A percentile compares a stretch with the other conserved stretches of the same genome.
phyloP scores from a whole-genome alignment of 2,113 vertebrate genomes.

The Pteronura brasiliensis region DNA sequence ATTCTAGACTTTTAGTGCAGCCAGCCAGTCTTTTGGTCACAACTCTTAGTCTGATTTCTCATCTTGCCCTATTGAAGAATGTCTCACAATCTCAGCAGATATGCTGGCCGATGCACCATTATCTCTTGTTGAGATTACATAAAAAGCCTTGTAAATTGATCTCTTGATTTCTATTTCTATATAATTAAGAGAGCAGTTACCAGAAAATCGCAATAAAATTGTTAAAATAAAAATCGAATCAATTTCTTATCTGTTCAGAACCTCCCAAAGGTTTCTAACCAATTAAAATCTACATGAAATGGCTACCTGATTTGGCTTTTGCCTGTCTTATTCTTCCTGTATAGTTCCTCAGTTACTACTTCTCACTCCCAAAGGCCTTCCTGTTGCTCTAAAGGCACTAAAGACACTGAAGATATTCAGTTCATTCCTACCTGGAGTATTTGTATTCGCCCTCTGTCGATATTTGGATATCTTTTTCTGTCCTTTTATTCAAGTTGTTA shows the following conservation, averaged over 20 bases:
- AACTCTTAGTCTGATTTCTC: not conserved
- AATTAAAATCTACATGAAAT: not conserved
- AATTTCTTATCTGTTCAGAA: not conserved
- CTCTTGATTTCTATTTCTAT: not conserved
- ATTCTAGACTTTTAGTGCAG: not conserved
- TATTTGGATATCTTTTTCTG: not conserved
- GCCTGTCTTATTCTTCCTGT: not conserved
- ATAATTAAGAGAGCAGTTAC: not conserved
- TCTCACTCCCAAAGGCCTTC: not conserved
- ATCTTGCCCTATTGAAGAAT: not conserved
- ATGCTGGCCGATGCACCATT: fast-evolving
- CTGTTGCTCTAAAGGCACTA: not conserved
- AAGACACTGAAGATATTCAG: fast-evolving
- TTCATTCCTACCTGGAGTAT: not conserved
- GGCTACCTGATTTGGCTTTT: not conserved
- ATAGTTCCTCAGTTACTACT: no score
- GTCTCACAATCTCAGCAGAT: not conserved
- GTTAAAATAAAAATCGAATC: not conserved
- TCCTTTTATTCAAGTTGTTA: not conserved
- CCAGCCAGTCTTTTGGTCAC: not conserved
- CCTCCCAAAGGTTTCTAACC: not conserved
- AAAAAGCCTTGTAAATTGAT: not conserved
- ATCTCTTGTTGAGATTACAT: not conserved
- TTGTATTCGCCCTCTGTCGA: not conserved
- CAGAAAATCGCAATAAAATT: not conserved